Evolutionary conservation across 2,113 vertebrate genomes (phyloP).

Genomic region (Toxotes jaculatrix): DNA sequence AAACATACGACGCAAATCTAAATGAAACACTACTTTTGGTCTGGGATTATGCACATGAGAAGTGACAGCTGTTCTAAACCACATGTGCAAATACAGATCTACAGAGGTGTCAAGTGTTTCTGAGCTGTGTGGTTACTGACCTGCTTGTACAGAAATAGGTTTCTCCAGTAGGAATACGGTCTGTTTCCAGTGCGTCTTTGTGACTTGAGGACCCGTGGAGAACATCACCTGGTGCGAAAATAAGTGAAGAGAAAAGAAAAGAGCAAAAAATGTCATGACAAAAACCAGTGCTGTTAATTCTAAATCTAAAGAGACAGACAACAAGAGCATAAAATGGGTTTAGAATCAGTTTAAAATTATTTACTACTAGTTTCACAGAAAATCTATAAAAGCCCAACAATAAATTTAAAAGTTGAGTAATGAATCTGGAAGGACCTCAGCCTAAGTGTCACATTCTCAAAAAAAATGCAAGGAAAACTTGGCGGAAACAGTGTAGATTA

Average conservation of each 20-base stretch:
- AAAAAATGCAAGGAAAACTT: no score
- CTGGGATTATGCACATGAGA: background rate
- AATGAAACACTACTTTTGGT: background rate
- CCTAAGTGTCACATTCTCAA: no score
- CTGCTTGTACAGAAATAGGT: constrained; percentile 89
- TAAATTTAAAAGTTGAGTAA: background rate
- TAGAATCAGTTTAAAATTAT: background rate
- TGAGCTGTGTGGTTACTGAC: constrained; percentile 74
- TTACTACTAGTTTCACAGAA: background rate
- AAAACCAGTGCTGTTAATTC: background rate
- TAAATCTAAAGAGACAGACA: background rate
- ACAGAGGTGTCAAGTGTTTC: background rate
- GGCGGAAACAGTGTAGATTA: background rate
- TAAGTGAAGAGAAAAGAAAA: background rate
- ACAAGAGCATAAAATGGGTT: background rate
- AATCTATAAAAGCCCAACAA: background rate
- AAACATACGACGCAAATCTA: background rate
- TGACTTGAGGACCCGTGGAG: constrained; percentile 91
- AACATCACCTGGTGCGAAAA: constrained; percentile 88
- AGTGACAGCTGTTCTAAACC: background rate
- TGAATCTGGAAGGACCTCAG: background rate
- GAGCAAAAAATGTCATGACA: background rate
- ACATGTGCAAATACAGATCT: background rate
- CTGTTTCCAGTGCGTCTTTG: constrained; percentile 97
- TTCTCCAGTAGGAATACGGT: constrained; percentile 92